These are phyloP conservation scores for Nasonia longicornis DNA, from an alignment of 1,140 invertebrate species.

Conservation along the genomic window DNA sequence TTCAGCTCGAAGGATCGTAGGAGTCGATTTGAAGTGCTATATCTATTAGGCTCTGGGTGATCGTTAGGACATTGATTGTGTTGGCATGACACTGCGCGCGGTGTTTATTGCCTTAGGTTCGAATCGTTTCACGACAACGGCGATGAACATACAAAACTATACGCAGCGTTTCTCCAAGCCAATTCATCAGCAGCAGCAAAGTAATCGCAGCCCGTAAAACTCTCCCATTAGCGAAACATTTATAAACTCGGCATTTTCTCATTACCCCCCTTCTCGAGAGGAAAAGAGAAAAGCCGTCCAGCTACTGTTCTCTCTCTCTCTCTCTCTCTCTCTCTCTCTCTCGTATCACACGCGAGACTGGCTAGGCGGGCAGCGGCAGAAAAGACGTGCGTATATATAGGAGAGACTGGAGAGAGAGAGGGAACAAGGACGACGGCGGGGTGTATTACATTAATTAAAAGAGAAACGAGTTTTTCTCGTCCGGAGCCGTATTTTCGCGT, in stretches of 20 bases:
- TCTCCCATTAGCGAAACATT: slow-evolving; percentile 2
- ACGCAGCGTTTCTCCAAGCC: too few relatives aligned
- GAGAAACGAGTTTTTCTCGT: slow-evolving; percentile 55
- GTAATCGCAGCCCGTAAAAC: not conserved
- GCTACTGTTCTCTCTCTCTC: not conserved
- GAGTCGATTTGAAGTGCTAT: slow-evolving; percentile 4
- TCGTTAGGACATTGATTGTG: too few relatives aligned
- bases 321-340: too few relatives aligned
- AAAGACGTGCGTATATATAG: too few relatives aligned
- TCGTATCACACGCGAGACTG: too few relatives aligned
- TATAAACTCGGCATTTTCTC: slow-evolving; percentile 17
- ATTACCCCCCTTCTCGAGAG: not conserved
- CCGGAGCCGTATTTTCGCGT: slow-evolving; percentile 56
- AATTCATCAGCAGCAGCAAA: too few relatives aligned
- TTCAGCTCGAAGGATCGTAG: too few relatives aligned
- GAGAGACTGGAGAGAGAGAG: slow-evolving; percentile 57
- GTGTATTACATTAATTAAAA: slow-evolving; percentile 52
- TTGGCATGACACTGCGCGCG: too few relatives aligned
- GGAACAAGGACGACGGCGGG: slow-evolving; percentile 39
- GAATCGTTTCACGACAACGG: too few relatives aligned
- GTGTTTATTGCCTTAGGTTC: too few relatives aligned
- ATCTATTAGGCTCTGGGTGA: not conserved
- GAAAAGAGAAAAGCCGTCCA: not conserved
- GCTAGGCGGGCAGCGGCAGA: too few relatives aligned
- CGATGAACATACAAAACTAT: too few relatives aligned